Base-by-base conservation (phyloP, 2,797 vertebrate species). In the Xenops minutus region DNA sequence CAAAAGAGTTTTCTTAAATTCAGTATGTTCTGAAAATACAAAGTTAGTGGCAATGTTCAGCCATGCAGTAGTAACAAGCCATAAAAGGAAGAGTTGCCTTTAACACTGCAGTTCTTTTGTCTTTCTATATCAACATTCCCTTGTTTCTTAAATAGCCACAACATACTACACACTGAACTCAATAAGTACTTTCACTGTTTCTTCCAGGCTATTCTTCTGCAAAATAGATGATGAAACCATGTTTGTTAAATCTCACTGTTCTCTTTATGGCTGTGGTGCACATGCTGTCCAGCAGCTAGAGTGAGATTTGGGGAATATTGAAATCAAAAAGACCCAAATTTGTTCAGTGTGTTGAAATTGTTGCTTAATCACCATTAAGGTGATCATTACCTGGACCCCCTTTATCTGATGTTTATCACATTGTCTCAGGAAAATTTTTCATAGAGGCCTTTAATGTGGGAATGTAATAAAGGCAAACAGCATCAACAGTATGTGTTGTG, bases 1-100 rank as follows among this genome's bases (percentile, higher is more conserved):
- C 85, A 84, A 95, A 95, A 83, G 72, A 71, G 21, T 92, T 89
- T 94, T 69, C 95, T 93, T 83, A 88, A 96, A 95, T 91, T 75
- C 79, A 63, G 23, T 62, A 20, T 34, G 58, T 83, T 85, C 79
- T 86, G 79, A 88, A 84, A 87, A 75, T 84, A 76, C 73, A 51
- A 69, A 91, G 90, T 94, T 90, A 91, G 78, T 83, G 72, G 51
- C 58, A 81, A 24, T 73, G 89, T 80, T 96, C 91, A 96, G 55
- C 87, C 89, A 63, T 80, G 95, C 76, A 92, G 79, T 81, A 86
- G 82, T 83, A 88, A 84, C 58, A 72, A 51, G 34, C 79, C 89
- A 86, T 92, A 89, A 91, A 93, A 94, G 89, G 89, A 92, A 91
- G 75, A 93, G 51, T 88, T 94, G 91, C 87, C 89, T 69, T 77